These are phyloP conservation scores for Psittacula cyanocephala DNA, from an alignment of 2,113 vertebrate genomes.

Conservation along the genomic window DNA sequence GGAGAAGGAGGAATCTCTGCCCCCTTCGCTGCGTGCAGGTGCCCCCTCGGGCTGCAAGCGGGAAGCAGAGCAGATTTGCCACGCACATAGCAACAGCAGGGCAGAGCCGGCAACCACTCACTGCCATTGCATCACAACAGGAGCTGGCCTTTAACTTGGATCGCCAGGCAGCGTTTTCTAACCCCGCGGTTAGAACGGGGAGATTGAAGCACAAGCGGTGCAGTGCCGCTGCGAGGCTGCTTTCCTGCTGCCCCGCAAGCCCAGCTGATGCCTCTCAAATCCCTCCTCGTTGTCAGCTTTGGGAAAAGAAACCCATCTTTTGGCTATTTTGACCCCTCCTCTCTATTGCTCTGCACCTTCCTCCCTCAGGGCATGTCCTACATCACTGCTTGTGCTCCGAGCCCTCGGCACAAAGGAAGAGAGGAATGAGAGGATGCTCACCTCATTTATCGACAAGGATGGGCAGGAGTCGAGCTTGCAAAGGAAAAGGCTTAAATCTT, in stretches of 20 bases:
- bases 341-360: background rate
- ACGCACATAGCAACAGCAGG: background rate
- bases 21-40: background rate
- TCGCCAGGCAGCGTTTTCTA: background rate
- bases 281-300: background rate
- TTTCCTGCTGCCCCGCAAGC: background rate
- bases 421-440: conserved; percentile 1
- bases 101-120: background rate
- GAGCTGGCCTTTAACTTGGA: background rate
- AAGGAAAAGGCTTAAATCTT: background rate
- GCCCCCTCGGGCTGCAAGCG: background rate
- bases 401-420: background rate
- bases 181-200: background rate
- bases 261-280: background rate
- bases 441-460: conserved; percentile 48
- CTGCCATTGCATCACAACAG: conserved; percentile 20
- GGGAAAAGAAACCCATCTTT: background rate
- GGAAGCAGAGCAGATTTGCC: background rate
- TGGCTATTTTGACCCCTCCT: background rate
- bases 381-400: fast-evolving
- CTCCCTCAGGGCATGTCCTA: background rate
- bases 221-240: background rate
- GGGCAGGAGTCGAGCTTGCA: background rate
- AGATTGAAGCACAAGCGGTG: background rate
- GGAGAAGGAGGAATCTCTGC: background rate